Base-by-base conservation (phyloP, 2,888 invertebrate genomes). In the Sesia apiformis region DNA sequence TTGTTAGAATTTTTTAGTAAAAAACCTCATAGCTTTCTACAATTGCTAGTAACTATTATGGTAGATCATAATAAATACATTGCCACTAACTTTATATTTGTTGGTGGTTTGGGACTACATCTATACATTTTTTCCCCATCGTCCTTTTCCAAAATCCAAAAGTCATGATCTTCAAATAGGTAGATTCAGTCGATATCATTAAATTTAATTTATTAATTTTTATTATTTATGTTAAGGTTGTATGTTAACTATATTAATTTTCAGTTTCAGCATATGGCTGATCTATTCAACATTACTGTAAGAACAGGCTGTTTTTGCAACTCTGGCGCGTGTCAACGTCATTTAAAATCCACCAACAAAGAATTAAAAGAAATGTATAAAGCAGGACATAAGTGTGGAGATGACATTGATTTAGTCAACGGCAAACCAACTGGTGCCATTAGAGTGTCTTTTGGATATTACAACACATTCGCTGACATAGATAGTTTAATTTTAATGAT, bases 241-340 rank as follows among this genome's bases (percentile, higher is more conserved):
- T 23, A 23, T 23, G 42, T 42, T 6, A 6, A 42, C 5, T 42
- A 52, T 38, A 42, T 53, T 38, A 49, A 49, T 57, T 62, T 85
- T 56, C 80, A 96, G 95, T 95, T 98, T 57, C 93, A 96, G 69
- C 95, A 97, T 70, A 93, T 98, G 90, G 95, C 97, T 0, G 94
- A 96, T 63, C 84, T 98, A 54, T 94, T 96, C 74, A 94, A 94
- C 65, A 94, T 99, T 53, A 93, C 94, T 63, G 78, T 99, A 49
- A 91, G 99, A 60, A 97, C 97, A 1, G 99, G 99, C 0, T 98
- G 98, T 76, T 97, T 98, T 76, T 99, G 99, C 78, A 99, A 99
- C 85, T 95, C 97, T 2, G 99, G 98, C 7, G 95, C 98, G 3
- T 98, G 98, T 74, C 96, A 97, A 75, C 86, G 93, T 52, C 95